Evolutionary conservation across 2,113 vertebrate species (phyloP).

Genomic region (Danionella cerebrum): DNA sequence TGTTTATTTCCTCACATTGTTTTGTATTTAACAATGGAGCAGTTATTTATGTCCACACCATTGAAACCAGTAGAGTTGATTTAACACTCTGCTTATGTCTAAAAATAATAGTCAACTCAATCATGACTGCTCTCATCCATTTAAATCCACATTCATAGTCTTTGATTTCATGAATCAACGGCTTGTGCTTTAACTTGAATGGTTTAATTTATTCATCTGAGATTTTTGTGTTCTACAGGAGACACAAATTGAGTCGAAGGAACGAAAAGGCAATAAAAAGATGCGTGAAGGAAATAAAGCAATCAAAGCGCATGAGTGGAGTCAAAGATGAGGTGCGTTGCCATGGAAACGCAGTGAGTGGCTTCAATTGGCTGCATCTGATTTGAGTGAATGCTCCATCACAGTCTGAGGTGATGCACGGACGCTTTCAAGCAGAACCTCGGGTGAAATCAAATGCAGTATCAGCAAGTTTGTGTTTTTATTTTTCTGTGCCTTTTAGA

Average conservation of each 20-base stretch:
- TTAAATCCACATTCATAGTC: no score
- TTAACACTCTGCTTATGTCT: no score
- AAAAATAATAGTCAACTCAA: no score
- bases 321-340: constrained; percentile 20
- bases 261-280: background rate
- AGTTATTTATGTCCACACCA: no score
- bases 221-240: background rate
- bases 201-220: background rate
- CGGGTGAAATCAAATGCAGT: background rate
- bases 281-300: constrained; percentile 13
- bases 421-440: no score
- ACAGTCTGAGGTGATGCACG: constrained; percentile 19
- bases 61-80: no score
- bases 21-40: no score
- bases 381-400: constrained; percentile 32
- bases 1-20: no score
- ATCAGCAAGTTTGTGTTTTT: background rate
- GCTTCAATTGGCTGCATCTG: constrained; percentile 29
- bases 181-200: no score
- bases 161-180: no score
- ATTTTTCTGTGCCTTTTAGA: background rate
- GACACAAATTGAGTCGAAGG: background rate
- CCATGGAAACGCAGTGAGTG: constrained; percentile 33
- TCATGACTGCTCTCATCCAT: no score
- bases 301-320: constrained; percentile 13